Evolutionary conservation across 2,113 vertebrate species (phyloP), one percentile per base, ranked within the genome.

Genomic region (Rhabdomys dilectus): DNA sequence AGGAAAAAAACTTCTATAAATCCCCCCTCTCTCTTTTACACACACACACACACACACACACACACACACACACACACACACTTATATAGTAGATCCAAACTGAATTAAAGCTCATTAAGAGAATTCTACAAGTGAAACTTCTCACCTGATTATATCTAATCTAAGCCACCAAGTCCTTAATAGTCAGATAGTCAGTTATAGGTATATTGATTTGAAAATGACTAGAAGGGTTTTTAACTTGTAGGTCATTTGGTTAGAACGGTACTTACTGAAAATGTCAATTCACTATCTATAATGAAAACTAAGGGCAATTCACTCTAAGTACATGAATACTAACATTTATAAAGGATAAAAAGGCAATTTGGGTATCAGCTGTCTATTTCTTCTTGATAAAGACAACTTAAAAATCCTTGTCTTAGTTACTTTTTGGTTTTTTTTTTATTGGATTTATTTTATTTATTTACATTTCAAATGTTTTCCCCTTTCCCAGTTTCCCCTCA

Each of bases 201-300:
- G 8, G 11, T 10, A 80, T 80, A 91, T 86, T 81, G 72, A 93
- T 87, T 97, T 89, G 6, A 93, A 96, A 91, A 64, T 80, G n/a
- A 76, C 60, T 87, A 51, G 85, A 53, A 87, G 45, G 66, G 8
- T 15, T 87, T 89, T 81, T 31, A 95, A 86, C 26, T 39, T 93
- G 56, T 5, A 88, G 76, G 12, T 88, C 73, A 88, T 77, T 89
- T 78, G 21, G n/a, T 34, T 84, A 94, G 86, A 73, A 89, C 66
- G 64, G 26, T 90, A 92, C 45, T 73, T 94, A 66, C 26, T 91
- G 4, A 84, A 88, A 96, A 86, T 93, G 36, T 48, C 48, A 76
- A 75, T 76, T 85, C 62, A 82, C 34, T 77, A 7, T 87, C 22
- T 77, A 78, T 56, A 93, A 93, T 91, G 24, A 96, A 93, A 96